Evolutionary conservation across 2,888 invertebrate genomes (phyloP).

Genomic region (Pardosa pseudoannulata): DNA sequence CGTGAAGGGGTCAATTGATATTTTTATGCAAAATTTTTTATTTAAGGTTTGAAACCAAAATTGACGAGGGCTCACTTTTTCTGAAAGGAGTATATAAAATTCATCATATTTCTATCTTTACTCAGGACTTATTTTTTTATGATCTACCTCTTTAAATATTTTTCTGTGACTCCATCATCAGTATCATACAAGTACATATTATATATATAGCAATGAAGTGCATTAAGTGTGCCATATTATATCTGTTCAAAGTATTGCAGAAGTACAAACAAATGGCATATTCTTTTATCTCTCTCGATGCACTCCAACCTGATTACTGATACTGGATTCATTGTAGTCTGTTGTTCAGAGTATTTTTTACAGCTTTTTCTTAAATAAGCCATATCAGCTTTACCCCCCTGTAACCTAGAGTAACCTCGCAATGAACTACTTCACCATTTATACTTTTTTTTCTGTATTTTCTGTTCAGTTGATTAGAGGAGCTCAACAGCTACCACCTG

Average conservation of each 20-base stretch:
- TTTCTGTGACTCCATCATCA: conserved; percentile 8
- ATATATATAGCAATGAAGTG: conserved; percentile 19
- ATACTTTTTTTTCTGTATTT: conserved; percentile 56
- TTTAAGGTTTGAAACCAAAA: conserved; percentile 3
- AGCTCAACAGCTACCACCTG: conserved; percentile 71
- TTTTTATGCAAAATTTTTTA: conserved; percentile 18
- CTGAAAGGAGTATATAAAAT: conserved; percentile 13
- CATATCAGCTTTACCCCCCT: conserved; percentile 44
- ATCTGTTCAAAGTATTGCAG: conserved; percentile 68
- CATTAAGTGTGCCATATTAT: conserved; percentile 58
- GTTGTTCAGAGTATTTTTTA: not conserved
- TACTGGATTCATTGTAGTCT: not conserved
- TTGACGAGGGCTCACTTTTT: conserved; percentile 39
- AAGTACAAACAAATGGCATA: conserved; percentile 66
- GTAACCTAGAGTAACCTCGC: conserved; percentile 72
- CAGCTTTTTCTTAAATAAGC: conserved; percentile 6
- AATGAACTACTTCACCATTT: conserved; percentile 65
- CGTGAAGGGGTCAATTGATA: conserved; percentile 53
- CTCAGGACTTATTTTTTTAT: conserved; percentile 32
- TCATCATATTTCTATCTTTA: conserved; percentile 5
- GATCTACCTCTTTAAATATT: conserved; percentile 31
- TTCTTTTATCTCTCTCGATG: conserved; percentile 26
- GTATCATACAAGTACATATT: not conserved
- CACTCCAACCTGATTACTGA: conserved; percentile 7
- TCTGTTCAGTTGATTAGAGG: conserved; percentile 65